Evolutionary conservation across 2,797 vertebrate species (phyloP), one percentile per base, ranked within the genome.

Genomic region (Anniella stebbinsi): DNA sequence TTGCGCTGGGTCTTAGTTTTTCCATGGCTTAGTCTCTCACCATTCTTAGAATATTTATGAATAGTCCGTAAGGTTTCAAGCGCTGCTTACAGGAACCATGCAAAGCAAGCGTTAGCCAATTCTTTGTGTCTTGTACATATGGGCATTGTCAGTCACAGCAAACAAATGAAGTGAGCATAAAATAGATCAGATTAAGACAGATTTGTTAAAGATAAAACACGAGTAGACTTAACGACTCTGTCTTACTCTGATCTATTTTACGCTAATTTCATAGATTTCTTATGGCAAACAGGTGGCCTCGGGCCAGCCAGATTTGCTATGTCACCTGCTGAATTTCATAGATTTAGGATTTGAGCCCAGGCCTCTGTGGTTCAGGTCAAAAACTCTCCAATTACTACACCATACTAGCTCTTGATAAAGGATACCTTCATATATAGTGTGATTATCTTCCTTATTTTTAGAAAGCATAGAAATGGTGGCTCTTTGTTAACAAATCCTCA

Each of bases 381-480:
- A 25, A 33, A 60, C 51, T 38, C n/a, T 15, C 9, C 12, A 11
- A 45, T 30, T 28, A 11, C 23, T 17, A 10, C n/a, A 21, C 4
- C 33, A 80, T 3, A 33, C 54, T 57, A 80, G 77, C 51, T 67
- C 38, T 69, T 2, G 17, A 66, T 51, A 72, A 70, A 85, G 5
- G n/a, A 72, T 33, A 45, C 33, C 41, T 45, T 73, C 15, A 11
- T 28, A 11, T 21, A 11, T 30, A 13, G 18, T 41, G 21, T 73
- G 2, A 0, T 0, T 15, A 23, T n/a, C 48, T 13, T 30, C 21
- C 67, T 18, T 54, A 18, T 57, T 41, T 33, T 63, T 12, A 41
- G 5, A 69, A 23, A 87, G 4, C 2, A 10, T 54, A 77, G 63
- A 51, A 93, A 92, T 38, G 12, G 88, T 11, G 4, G 8, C 18